These are phyloP conservation scores for Drosophila cardini DNA, from an alignment of 1,140 invertebrate species.

Conservation along the genomic window DNA sequence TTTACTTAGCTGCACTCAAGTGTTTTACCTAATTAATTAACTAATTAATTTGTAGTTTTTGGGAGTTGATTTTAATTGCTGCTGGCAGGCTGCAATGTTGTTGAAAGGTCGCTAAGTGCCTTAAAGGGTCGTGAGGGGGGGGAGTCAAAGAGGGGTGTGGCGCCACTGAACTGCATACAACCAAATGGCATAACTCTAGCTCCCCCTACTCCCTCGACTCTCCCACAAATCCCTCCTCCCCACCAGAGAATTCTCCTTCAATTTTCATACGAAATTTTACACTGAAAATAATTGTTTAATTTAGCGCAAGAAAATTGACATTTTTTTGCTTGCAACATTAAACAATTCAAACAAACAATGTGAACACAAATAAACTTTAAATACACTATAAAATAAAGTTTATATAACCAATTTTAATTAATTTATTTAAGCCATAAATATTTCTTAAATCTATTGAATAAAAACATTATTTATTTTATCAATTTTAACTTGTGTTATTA, in stretches of 20 bases:
- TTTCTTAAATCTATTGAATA: too few species aligned
- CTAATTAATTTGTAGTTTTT: slow-evolving; percentile 82
- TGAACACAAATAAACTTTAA: background rate
- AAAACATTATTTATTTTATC: too few species aligned
- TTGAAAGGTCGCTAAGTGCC: slow-evolving; percentile 45
- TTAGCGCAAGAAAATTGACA: slow-evolving; percentile 54
- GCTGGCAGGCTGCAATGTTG: slow-evolving; percentile 53
- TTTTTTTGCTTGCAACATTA: slow-evolving; percentile 59
- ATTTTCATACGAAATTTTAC: slow-evolving; percentile 22
- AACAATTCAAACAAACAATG: slow-evolving; percentile 49
- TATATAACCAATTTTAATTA: background rate
- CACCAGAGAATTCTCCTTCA: background rate
- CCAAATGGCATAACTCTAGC: slow-evolving; percentile 50
- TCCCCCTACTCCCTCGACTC: background rate
- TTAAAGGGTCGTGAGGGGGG: background rate
- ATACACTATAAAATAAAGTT: too few species aligned
- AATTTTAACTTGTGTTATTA: too few species aligned
- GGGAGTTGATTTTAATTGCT: slow-evolving; percentile 76
- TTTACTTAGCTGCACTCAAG: slow-evolving; percentile 58
- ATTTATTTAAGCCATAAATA: too few species aligned
- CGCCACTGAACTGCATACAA: slow-evolving; percentile 23
- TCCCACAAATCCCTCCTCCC: background rate
- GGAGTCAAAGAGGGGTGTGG: slow-evolving; percentile 2
- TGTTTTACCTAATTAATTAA: slow-evolving; percentile 81
- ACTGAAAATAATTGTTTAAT: slow-evolving; percentile 58